Percentiles rank a stretch among this genome's conserved stretches.
These are phyloP conservation scores for Eurosta solidaginis DNA, from an alignment of 1,140 invertebrate species.

Conservation along the genomic window DNA sequence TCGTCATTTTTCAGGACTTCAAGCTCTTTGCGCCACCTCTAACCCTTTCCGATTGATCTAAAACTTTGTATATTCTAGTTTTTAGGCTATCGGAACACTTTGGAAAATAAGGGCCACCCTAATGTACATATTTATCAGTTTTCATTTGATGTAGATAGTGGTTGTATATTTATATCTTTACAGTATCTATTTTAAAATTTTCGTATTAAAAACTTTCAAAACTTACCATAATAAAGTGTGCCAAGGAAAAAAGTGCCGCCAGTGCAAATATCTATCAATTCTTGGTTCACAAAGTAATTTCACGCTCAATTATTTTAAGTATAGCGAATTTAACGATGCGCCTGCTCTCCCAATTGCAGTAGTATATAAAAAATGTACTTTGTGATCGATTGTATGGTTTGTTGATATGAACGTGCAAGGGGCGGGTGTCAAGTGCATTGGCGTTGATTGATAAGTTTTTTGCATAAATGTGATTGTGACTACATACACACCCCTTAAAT, in stretches of 20 bases:
- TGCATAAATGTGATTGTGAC: not conserved
- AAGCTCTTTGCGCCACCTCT: no score
- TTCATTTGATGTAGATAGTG: no score
- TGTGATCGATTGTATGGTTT: not conserved
- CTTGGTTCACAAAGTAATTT: not conserved
- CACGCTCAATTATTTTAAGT: no score
- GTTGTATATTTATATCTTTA: no score
- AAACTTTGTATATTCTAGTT: no score
- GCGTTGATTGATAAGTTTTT: not conserved
- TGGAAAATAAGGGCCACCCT: no score
- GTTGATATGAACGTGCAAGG: not conserved
- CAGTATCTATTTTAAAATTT: no score
- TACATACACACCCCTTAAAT: not conserved
- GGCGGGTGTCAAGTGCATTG: not conserved
- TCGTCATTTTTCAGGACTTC: no score
- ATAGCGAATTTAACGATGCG: not conserved
- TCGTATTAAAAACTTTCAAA: no score
- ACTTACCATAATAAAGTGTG: slow-evolving; percentile 7
- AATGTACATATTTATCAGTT: no score
- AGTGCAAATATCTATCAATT: not conserved
- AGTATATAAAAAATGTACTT: not conserved
- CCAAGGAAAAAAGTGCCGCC: slow-evolving; percentile 5
- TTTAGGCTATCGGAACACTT: no score
- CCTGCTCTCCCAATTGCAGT: not conserved
- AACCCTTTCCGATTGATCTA: no score